Percentiles rank a stretch among this genome's conserved stretches.
phyloP scores from a whole-genome alignment of 2,797 vertebrate genomes.

The Macrochelys suwanniensis region DNA sequence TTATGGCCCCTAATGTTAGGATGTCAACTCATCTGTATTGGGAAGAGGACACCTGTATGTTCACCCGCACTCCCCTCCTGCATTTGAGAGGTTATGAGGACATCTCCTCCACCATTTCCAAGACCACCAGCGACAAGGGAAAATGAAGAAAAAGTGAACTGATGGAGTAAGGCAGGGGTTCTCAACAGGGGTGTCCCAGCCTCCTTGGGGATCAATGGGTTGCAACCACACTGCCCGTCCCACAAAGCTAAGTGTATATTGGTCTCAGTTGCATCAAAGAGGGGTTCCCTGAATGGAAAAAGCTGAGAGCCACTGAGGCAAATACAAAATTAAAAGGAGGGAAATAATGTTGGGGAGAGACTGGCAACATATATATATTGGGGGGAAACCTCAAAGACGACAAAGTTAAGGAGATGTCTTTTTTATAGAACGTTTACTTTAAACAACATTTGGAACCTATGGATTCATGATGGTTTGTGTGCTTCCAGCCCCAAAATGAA shows the following conservation, averaged over 20 bases:
- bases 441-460: not conserved
- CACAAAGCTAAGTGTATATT: not conserved
- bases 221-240: fast-evolving
- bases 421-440: not conserved
- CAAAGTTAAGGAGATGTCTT: not conserved
- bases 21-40: not conserved
- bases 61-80: not conserved
- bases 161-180: not conserved
- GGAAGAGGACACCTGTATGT: not conserved
- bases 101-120: fast-evolving
- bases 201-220: not conserved
- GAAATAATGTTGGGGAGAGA: fast-evolving
- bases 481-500: not conserved
- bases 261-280: not conserved
- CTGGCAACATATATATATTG: not conserved
- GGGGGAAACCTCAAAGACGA: fast-evolving
- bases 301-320: not conserved
- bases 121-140: not conserved
- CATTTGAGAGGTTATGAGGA: not conserved
- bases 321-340: not conserved
- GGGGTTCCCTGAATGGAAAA: not conserved
- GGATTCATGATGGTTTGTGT: not conserved
- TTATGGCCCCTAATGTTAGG: not conserved
- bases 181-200: not conserved
- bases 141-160: not conserved